Conservation (phyloP, 2,797 vertebrate genomes). For the Phalanger gymnotis region DNA sequence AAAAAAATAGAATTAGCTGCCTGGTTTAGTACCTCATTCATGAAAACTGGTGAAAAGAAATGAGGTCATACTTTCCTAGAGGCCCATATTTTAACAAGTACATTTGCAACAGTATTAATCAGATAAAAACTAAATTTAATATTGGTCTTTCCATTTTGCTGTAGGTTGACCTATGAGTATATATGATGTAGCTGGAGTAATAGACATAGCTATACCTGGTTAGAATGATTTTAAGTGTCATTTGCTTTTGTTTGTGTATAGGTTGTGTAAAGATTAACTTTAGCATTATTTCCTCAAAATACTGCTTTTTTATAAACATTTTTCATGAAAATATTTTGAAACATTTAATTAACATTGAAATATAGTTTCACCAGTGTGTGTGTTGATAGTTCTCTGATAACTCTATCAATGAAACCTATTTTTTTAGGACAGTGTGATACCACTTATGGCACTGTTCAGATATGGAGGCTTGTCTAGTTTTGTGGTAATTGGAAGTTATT, state of each 20-base stretch:
- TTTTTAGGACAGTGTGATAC: neutral
- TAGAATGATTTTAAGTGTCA: neutral
- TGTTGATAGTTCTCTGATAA: slow-evolving; percentile 16
- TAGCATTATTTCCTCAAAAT: slow-evolving; percentile 11
- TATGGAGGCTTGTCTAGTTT: neutral
- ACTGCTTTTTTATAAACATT: slow-evolving; percentile 18
- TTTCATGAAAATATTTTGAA: neutral
- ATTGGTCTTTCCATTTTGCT: neutral
- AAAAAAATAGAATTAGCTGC: neutral
- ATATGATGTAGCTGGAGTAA: neutral
- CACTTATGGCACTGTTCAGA: neutral
- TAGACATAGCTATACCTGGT: neutral
- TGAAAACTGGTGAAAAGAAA: slow-evolving; percentile 44
- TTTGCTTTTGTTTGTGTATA: slow-evolving; percentile 8
- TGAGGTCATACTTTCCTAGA: slow-evolving; percentile 56
- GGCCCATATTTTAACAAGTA: slow-evolving; percentile 63
- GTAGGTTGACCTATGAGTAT: neutral
- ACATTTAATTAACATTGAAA: neutral
- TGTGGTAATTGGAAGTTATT: neutral
- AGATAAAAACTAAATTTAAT: neutral
- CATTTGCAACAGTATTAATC: neutral
- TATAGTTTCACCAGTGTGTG: neutral
- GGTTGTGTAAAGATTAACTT: slow-evolving; percentile 26
- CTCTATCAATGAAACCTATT: neutral
- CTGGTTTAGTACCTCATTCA: slow-evolving; percentile 55